Conservation (phyloP, 2,797 vertebrate species). For the Scleropages formosus region DNA sequence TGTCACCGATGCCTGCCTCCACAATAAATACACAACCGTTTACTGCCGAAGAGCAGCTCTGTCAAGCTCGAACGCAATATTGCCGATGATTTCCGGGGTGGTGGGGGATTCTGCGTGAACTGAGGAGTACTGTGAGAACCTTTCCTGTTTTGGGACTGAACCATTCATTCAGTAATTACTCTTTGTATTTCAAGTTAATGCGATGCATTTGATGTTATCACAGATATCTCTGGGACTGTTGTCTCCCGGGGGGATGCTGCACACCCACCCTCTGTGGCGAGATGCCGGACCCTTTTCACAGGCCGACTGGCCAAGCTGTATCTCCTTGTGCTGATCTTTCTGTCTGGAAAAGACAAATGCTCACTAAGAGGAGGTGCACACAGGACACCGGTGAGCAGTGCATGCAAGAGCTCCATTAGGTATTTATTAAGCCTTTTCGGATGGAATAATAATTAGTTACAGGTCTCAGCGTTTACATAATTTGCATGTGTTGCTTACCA, state of each 20-base stretch:
- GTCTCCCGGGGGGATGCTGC: no score
- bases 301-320: constrained; percentile 41
- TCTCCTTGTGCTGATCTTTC: constrained; percentile 28
- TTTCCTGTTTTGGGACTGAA: neutral
- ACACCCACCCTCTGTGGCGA: constrained; percentile 28
- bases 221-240: neutral
- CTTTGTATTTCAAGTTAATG: neutral
- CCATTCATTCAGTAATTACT: neutral
- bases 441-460: constrained; percentile 31
- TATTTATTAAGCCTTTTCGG: constrained; percentile 33
- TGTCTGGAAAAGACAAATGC: constrained; percentile 27
- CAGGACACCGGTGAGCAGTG: constrained; percentile 12
- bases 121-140: neutral
- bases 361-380: constrained; percentile 26
- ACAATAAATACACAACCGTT: constrained; percentile 91
- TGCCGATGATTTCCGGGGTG: no score
- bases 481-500: constrained; percentile 11
- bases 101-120: neutral
- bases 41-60: constrained; percentile 67
- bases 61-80: neutral
- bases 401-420: constrained; percentile 34
- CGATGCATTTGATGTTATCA: neutral
- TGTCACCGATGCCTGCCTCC: constrained; percentile 68
- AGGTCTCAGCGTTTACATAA: neutral
- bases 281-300: constrained; percentile 34